Base-by-base conservation (phyloP, 37 sponge, comb jelly and placozoan species). In the Cladorhizidae sp. region DNA sequence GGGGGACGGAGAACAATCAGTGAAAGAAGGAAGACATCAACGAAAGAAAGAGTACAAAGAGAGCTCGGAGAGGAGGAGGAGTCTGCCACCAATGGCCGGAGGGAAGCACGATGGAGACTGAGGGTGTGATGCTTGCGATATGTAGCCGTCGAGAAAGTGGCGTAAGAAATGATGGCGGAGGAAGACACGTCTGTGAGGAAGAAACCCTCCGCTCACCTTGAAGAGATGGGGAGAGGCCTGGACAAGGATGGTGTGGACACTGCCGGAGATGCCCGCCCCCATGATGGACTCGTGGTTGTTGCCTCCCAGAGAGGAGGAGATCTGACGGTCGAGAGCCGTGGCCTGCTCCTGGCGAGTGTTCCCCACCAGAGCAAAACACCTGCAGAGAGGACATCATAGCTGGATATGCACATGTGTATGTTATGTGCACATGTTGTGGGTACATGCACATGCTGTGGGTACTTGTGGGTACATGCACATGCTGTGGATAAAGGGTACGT, bases 281-380 rank as follows among this genome's bases (percentile, higher is more conserved):
- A 94, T 87, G 26, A 93, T 57, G 52, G 80, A 67, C 80, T 93
- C 93, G 20, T 89, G 86, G 43, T 70, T 78, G 57, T 64, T 49
- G 33, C 22, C 56, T 50, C 26, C 72, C 20, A 40, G 17, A 22
- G n/a, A 51, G 12, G 45, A 32, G 23, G 83, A 52, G 37, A 85
- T 67, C 23, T 45, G 64, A 0, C 88, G 61, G 31, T 86, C 86
- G 28, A 80, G 40, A 21, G 77, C 73, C 32, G 81, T 41, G 1
- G 38, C 68, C 49, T 90, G 91, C 31, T 84, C 92, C 51, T 80
- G 25, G 0, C 78, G 25, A 39, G 88, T 75, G 61, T 79, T 87
- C 64, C 87, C 91, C n/a, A 90, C 64, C 77, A 91, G 59, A 12
- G 76, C 71, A 80, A 94, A 94, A 75, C 91, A 94, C 76, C 94